Conservation (phyloP, 2,797 vertebrate genomes). For the Alcedo atthis region DNA sequence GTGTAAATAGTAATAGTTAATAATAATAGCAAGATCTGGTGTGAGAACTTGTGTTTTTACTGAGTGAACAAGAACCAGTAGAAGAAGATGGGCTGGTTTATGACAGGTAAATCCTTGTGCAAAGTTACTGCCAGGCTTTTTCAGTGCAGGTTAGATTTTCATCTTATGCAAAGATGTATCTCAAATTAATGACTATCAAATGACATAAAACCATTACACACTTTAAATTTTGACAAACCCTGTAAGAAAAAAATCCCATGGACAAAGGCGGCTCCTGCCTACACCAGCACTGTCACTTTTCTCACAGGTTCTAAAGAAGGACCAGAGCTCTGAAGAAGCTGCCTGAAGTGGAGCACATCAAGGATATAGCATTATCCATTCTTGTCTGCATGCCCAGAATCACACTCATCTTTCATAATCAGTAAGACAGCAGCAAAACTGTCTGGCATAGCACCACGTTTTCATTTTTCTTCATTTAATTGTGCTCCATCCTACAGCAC, state of each 20-base stretch:
- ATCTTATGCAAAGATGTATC: neutral
- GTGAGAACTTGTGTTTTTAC: neutral
- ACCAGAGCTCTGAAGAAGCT: neutral
- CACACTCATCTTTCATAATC: conserved; percentile 54
- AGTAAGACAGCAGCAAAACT: conserved; percentile 31
- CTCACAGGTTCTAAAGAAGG: neutral
- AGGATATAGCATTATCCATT: conserved; percentile 14
- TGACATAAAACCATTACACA: neutral
- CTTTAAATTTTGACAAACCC: neutral
- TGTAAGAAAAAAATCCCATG: neutral
- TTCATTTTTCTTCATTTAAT: conserved; percentile 68
- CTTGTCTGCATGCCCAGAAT: conserved; percentile 35
- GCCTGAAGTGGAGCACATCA: neutral
- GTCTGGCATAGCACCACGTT: conserved; percentile 22
- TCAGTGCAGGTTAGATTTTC: neutral
- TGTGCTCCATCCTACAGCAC: neutral
- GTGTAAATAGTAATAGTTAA: neutral
- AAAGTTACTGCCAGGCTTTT: neutral
- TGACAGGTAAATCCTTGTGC: neutral
- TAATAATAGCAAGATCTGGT: neutral
- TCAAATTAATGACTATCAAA: neutral
- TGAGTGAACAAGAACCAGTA: neutral
- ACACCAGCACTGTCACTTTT: neutral
- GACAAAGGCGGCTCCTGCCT: neutral
- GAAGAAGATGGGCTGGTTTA: neutral